These are phyloP conservation scores for Scolopax bukidnonensis DNA, from an alignment of 2,797 vertebrate genomes.

Conservation along the genomic window DNA sequence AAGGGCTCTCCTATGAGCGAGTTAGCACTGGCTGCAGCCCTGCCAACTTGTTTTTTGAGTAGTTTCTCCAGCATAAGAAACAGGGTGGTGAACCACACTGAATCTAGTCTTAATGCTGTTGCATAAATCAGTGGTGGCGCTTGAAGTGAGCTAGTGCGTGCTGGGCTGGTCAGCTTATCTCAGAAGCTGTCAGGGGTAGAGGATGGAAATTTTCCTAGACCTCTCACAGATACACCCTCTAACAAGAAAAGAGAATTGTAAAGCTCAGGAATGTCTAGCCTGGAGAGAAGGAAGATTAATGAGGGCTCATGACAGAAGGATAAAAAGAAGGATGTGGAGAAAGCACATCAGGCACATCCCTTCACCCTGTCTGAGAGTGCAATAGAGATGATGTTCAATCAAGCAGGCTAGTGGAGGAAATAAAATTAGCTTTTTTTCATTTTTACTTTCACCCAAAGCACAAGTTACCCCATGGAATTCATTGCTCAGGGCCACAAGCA, in stretches of 20 bases:
- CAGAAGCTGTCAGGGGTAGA: neutral
- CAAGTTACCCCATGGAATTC: neutral
- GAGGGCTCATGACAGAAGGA: neutral
- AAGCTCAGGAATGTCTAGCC: neutral
- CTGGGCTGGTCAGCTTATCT: neutral
- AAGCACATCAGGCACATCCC: neutral
- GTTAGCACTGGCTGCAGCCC: neutral
- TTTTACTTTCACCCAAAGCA: neutral
- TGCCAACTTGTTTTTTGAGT: neutral
- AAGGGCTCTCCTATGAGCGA: neutral
- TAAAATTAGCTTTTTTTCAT: neutral
- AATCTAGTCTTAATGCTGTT: neutral
- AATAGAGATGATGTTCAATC: neutral
- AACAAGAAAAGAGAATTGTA: slow-evolving; percentile 6
- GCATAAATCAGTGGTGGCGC: neutral
- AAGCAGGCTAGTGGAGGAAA: neutral
- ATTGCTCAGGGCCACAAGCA: neutral
- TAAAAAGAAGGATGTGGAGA: neutral
- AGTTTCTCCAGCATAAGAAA: neutral
- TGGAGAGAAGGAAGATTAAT: slow-evolving; percentile 22
- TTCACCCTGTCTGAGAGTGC: neutral
- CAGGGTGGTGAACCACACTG: neutral
- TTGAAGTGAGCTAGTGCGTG: neutral
- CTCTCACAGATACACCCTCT: neutral
- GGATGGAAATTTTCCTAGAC: slow-evolving; percentile 12